Base-by-base conservation (phyloP, 2,888 invertebrate species). In the Andricus curvator region DNA sequence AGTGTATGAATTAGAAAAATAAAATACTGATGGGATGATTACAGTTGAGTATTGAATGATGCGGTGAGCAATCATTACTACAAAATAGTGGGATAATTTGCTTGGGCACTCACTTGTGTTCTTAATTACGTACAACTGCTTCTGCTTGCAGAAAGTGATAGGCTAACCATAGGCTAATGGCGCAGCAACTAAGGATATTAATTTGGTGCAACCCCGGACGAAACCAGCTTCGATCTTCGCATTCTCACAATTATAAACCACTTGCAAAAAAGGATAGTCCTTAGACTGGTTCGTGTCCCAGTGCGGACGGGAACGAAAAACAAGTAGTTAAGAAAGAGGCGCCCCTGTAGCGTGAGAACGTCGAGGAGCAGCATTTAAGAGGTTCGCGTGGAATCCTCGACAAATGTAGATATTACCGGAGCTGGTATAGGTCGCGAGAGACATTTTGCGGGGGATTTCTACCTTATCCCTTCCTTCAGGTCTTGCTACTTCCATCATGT, bases 381-480 rank as follows among this genome's bases (percentile, higher is more conserved):
- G 79, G 83, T 80, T 85, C 85, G 87, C 87, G 86, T 86, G 86
- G 88, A 88, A 87, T 89, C 85, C 86, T 74, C 74, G 74, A 74
- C 83, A 89, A 89, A 89, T 88, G 89, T 89, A 88, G 89, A 89
- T 88, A 89, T 87, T 87, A 85, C 81, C 80, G 79, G 70, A 48
- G 68, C 68, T 70, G 74, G 51, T 74, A 74, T 56, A 74, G 74
- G 74, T 74, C 74, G 74, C 74, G 74, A 33, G 29, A 56, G 74
- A 74, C 74, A 74, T 74, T 74, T 74, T 74, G 74, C 51, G 74
- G 37, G 74, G 33, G 37, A 33, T 56, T 56, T 33, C 48, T 56
- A 56, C 33, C 56, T 51, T 51, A 33, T 70, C 67, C 37, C 44
- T 25, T 44, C 15, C 41, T 41, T 22, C 70, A 33, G 20, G 51